Evolutionary conservation across 2,797 vertebrate genomes (phyloP).

Genomic region (Synanceia verrucosa): DNA sequence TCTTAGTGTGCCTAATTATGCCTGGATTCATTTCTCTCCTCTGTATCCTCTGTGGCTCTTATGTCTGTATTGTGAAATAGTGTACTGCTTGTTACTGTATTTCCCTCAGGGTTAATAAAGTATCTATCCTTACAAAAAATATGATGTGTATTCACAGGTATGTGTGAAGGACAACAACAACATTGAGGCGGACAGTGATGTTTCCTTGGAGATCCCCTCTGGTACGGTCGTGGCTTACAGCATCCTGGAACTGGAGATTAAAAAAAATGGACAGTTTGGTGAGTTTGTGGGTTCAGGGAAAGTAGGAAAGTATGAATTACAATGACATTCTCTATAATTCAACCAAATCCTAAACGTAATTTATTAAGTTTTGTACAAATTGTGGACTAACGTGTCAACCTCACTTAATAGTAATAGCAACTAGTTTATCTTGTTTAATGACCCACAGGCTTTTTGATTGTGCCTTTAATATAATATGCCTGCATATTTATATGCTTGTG

Average conservation of each 20-base stretch:
- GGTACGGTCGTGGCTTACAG: conserved; percentile 88
- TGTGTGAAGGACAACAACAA: conserved; percentile 78
- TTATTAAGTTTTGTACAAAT: background rate
- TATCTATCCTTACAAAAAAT: too few species aligned
- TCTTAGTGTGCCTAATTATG: too few species aligned
- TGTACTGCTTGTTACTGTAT: too few species aligned
- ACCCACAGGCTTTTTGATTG: background rate
- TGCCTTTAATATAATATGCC: background rate
- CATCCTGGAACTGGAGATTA: conserved; percentile 86
- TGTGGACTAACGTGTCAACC: background rate
- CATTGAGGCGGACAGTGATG: conserved; percentile 73
- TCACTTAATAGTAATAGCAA: background rate
- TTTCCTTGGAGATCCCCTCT: conserved; percentile 88
- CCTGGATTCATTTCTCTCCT: too few species aligned
- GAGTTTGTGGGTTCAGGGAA: conserved; percentile 38
- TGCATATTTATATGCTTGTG: background rate
- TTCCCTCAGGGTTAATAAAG: too few species aligned
- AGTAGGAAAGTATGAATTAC: background rate
- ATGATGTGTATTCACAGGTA: conserved; percentile 70
- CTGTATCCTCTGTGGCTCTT: too few species aligned
- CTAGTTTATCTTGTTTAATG: background rate
- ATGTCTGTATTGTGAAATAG: too few species aligned
- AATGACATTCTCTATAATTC: background rate
- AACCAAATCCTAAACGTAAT: background rate
- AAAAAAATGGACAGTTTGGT: conserved; percentile 86